Evolutionary conservation across 2,888 invertebrate genomes (phyloP), one percentile per base, ranked within the genome.

Genomic region (Scrobipalpa costella): DNA sequence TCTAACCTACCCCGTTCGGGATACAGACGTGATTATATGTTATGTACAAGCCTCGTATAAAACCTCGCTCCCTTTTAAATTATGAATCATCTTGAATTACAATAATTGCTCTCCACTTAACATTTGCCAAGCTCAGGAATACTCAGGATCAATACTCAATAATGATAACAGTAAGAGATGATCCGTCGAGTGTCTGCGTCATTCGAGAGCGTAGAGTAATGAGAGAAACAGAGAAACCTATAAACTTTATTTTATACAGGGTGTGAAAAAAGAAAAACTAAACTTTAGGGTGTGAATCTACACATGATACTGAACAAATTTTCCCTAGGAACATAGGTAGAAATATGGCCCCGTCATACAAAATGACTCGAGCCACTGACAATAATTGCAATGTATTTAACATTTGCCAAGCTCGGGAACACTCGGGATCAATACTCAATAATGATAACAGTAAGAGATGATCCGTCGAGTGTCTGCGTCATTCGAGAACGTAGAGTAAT

Each of bases 151-250:
- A 44, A 44, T 44, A 44, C 15, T 44, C 44, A 44, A 44, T 44
- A 44, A 44, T 44, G 44, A 44, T 44, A 44, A 44, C 44, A 15
- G n/a, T n/a, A 44, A 15, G 13, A 40, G 40, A 40, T 40, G n/a
- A 44, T 44, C 44, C 44, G 2, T 44, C 44, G n/a, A 44, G 44
- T 3, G 44, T n/a, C 44, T 44, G 44, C 44, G 44, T 44, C 44
- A 44, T n/a, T 15, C 15, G n/a, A 44, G 44, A n/a, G 44, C n/a
- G 15, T n/a, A 44, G 44, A 44, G 44, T 44, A 44, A 9, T 44
- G n/a, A n/a, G n/a, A n/a, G 7, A 44, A n/a, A n/a, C n/a, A 9
- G 15, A 15, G 3, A 1, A 44, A 44, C n/a, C 15, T n/a, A n/a
- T n/a, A 15, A 44, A n/a, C n/a, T 7, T 15, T 15, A 27, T 15